A percentile compares a stretch with the other conserved stretches of the same genome.
Evolutionary conservation across 2,113 vertebrate genomes (phyloP).

Genomic region (Osmerus mordax): DNA sequence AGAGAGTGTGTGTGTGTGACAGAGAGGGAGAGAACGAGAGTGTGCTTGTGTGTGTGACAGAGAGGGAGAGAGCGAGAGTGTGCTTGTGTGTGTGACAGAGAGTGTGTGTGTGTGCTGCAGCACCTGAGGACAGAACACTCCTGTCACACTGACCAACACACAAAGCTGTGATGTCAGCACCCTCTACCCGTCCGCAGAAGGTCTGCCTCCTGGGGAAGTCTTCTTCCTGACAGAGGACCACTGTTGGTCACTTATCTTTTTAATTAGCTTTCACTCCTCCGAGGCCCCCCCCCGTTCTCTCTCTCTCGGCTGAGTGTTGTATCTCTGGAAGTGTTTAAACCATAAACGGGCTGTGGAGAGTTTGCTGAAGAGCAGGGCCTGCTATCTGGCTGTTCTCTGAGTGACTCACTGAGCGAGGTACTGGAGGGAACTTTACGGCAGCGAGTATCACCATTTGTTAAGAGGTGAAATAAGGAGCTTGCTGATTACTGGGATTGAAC

Average conservation of each 20-base stretch:
- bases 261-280: constrained; percentile 55
- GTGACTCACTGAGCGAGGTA: no score
- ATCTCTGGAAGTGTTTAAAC: background rate
- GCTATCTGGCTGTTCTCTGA: background rate
- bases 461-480: no score
- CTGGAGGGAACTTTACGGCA: no score
- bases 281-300: constrained; percentile 13
- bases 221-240: constrained; percentile 45
- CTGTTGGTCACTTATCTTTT: constrained; percentile 61
- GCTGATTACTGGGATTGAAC: no score
- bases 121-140: constrained; percentile 52
- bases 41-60: background rate
- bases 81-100: constrained; percentile 2
- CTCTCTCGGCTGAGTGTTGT: constrained; percentile 26
- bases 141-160: constrained; percentile 25
- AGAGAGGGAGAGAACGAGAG: no score
- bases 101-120: constrained; percentile 6
- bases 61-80: constrained; percentile 18
- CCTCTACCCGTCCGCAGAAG: constrained; percentile 7
- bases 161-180: constrained; percentile 15
- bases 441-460: no score
- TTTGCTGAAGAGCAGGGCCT: constrained; percentile 39
- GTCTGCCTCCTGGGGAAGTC: constrained; percentile 40
- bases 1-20: background rate
- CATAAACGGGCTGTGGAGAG: background rate